A percentile compares a stretch with the other conserved stretches of the same genome.
phyloP scores from a whole-genome alignment of 2,113 vertebrate species.

The Montifringilla adamsi region DNA sequence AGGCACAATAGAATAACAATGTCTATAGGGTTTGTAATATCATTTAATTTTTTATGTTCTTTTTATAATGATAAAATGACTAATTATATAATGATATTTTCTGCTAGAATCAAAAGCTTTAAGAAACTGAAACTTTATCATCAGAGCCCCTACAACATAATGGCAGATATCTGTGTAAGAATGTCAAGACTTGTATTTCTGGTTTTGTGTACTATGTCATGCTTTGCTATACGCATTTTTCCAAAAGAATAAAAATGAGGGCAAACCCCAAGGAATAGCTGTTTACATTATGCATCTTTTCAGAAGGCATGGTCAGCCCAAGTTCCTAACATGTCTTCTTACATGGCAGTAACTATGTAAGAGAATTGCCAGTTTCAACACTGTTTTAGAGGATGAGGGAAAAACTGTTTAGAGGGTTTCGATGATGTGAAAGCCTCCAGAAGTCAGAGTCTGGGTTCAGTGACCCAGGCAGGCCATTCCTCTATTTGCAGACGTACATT shows the following conservation, averaged over 20 bases:
- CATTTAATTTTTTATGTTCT: neutral
- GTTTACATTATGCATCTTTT: neutral
- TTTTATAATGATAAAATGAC: neutral
- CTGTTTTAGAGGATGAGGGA: neutral
- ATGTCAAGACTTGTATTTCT: neutral
- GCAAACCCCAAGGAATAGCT: neutral
- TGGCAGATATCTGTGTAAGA: neutral
- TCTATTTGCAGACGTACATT: neutral
- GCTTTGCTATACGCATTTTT: neutral
- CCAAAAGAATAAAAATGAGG: neutral
- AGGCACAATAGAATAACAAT: neutral
- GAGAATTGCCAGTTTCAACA: neutral
- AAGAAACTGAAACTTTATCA: neutral
- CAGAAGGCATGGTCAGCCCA: neutral
- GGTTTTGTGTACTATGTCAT: neutral
- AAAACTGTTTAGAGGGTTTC: neutral
- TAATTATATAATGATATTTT: neutral
- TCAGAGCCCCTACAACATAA: neutral
- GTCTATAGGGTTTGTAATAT: accelerated
- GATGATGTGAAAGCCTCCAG: neutral
- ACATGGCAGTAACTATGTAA: neutral
- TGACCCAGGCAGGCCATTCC: neutral
- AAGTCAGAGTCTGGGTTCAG: neutral
- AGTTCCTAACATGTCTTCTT: neutral
- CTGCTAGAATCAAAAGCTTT: neutral